Evolutionary conservation across 2,888 invertebrate genomes (phyloP).

Genomic region (Harpalus rufipes): DNA sequence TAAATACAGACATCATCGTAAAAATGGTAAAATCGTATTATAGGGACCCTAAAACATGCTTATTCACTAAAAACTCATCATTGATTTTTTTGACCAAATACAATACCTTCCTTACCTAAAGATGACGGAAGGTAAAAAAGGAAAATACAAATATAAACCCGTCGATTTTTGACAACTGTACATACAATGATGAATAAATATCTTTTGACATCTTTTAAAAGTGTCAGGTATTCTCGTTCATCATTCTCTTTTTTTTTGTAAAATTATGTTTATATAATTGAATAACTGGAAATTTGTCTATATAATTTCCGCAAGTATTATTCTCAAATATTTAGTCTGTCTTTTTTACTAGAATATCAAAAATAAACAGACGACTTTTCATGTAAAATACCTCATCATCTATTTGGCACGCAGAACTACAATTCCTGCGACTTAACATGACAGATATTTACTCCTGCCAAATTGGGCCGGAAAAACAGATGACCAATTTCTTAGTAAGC

Average conservation of each 20-base stretch:
- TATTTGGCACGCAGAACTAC: conserved; percentile 5
- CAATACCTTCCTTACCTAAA: no score
- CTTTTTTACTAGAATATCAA: conserved; percentile 12
- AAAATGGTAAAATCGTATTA: no score
- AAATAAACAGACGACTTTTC: conserved; percentile 33
- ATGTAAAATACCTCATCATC: conserved; percentile 10
- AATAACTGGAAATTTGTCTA: conserved; percentile 12
- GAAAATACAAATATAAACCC: no score
- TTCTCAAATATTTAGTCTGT: conserved; percentile 34
- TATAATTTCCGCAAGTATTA: background rate
- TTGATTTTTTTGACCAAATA: no score
- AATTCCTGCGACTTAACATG: conserved; percentile 28
- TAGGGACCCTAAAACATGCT: no score
- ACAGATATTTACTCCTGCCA: conserved; percentile 31
- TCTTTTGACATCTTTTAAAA: background rate
- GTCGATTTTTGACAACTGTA: no score
- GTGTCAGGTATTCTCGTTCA: background rate
- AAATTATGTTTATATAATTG: conserved; percentile 1
- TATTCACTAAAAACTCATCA: no score
- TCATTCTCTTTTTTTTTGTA: background rate
- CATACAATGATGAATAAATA: no score
- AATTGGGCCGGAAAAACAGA: conserved; percentile 40
- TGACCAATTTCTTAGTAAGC: conserved; percentile 48
- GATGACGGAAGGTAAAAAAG: no score
- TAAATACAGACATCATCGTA: no score